A percentile compares a stretch with the other conserved stretches of the same genome.
phyloP scores from a whole-genome alignment of 2,888 invertebrate genomes.

The Antitype chi region DNA sequence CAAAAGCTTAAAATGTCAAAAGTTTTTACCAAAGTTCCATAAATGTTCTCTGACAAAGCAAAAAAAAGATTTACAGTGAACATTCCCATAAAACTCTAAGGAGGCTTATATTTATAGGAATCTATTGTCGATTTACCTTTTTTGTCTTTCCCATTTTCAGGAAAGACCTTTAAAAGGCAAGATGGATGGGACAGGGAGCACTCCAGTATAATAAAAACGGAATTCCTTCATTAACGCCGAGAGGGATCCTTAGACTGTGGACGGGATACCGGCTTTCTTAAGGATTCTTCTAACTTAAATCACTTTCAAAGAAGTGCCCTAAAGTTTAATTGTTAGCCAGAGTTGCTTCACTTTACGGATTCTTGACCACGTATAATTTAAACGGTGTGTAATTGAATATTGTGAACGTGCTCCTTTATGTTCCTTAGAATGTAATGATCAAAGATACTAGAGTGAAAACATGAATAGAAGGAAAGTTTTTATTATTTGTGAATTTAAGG shows the following conservation, averaged over 20 bases:
- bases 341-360: conserved; percentile 60
- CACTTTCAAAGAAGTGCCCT: conserved; percentile 71
- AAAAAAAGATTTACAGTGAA: conserved; percentile 2
- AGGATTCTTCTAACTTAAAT: conserved; percentile 73
- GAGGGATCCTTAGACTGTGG: conserved; percentile 63
- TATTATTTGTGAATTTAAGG: background rate
- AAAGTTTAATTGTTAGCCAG: conserved; percentile 69
- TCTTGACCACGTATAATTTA: conserved; percentile 63
- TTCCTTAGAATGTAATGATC: conserved; percentile 11
- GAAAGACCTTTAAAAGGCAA: conserved; percentile 69
- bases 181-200: conserved; percentile 79
- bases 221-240: conserved; percentile 82
- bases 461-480: background rate
- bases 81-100: conserved; percentile 41
- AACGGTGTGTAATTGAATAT: conserved; percentile 46
- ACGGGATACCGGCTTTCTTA: conserved; percentile 68
- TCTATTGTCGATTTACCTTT: conserved; percentile 64
- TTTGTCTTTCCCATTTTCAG: conserved; percentile 65
- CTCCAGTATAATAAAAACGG: conserved; percentile 81
- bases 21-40: background rate
- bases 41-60: background rate
- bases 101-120: conserved; percentile 50
- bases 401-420: conserved; percentile 13
- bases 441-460: background rate
- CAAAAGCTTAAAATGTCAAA: conserved; percentile 1